Base-by-base conservation (phyloP, 2,888 invertebrate species). In the Drosophila cognata region DNA sequence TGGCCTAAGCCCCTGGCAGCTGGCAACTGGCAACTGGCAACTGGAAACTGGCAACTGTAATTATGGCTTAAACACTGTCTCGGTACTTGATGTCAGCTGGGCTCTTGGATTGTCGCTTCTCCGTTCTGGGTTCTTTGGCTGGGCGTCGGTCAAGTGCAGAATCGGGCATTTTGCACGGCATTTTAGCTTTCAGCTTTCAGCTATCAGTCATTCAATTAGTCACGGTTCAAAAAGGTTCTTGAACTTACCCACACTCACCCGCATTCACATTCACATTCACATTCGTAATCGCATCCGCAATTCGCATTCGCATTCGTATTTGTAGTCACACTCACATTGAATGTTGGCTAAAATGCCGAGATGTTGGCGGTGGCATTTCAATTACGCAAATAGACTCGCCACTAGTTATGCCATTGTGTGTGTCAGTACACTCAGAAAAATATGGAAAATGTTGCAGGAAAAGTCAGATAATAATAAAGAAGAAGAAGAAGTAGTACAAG, bases 131-230 rank as follows among this genome's bases (percentile, higher is more conserved):
- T 48, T 58, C 62, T 75, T 68, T 67, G 58, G 71, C 66, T 69
- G 77, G 65, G 69, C 70, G 69, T 43, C 87, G 88, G 85, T 88
- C 85, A 86, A 86, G 85, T 86, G 88, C 79, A 79, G 82, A 86
- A 87, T 82, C 79, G 79, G 68, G 55, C 78, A 82, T 84, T 84
- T 75, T 74, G 75, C 68, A 72, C 78, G 78, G 77, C 80, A 82
- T 73, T 86, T 83, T 74, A 79, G 77, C 70, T 80, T 81, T 77
- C 80, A 79, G 77, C 70, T 79, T 81, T 77, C 80, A 87, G 74
- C 88, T 84, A 86, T 86, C 89, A 84, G 74, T 84, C 85, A 88
- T 82, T 89, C 79, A 77, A 89, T 86, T 88, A 84, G 89, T 89
- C 86, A 89, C 84, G 88, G 85, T 76, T 84, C 79, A 70, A 74